These are phyloP conservation scores for Meta bourneti DNA, from an alignment of 2,888 invertebrate species.

Conservation along the genomic window DNA sequence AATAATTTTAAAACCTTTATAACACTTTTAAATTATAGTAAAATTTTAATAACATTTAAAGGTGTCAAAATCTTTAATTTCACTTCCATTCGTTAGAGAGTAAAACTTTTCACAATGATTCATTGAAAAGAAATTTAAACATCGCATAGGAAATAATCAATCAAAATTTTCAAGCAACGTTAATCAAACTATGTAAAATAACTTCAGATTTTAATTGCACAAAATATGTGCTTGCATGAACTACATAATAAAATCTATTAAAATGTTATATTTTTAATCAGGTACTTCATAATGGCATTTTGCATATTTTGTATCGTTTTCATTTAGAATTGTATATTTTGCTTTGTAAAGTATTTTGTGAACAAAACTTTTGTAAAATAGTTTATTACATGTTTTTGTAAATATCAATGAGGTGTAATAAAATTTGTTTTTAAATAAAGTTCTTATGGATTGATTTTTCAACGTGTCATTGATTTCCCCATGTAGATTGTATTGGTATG, in stretches of 20 bases:
- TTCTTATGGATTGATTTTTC: no score
- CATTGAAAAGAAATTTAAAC: no score
- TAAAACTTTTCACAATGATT: no score
- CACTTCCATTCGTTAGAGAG: no score
- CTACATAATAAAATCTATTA: background rate
- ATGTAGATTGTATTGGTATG: no score
- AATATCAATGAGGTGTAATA: constrained; percentile 34
- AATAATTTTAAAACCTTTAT: no score
- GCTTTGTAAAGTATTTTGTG: constrained; percentile 40
- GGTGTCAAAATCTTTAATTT: no score
- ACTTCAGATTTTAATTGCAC: background rate
- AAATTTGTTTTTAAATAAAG: constrained; percentile 27
- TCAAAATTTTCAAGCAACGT: background rate
- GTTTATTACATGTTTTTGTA: constrained; percentile 33
- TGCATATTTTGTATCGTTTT: background rate
- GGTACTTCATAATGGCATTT: background rate
- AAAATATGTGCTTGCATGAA: background rate
- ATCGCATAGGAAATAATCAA: no score
- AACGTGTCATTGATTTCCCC: no score
- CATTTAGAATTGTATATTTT: constrained; percentile 24
- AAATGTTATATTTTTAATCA: background rate
- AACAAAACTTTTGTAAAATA: constrained; percentile 17
- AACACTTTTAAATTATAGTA: no score
- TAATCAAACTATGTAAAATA: background rate
- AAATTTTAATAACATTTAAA: no score